Evolutionary conservation across 2,113 vertebrate species (phyloP), one percentile per base, ranked within the genome.

Genomic region (Orthochromis malagaraziensis): DNA sequence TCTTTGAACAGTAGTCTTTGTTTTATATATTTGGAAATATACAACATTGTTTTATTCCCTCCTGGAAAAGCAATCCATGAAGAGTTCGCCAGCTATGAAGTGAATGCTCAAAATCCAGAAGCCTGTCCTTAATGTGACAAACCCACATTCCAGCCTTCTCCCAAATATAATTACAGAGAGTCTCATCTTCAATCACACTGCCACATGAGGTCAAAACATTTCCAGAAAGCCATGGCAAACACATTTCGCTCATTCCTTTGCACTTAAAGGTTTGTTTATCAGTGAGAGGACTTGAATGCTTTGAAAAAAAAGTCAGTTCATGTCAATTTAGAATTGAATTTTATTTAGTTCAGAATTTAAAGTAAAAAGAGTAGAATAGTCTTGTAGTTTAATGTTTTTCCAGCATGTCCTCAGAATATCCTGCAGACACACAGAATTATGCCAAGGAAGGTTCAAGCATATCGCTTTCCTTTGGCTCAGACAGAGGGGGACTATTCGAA

Each of bases 131-230:
- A 82, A 87, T 77, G 53, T 42, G 88, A 92, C 17, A 87, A 80
- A 84, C 13, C 24, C 82, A 82, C 94, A 91, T 92, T 86, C 88
- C 91, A 86, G 21, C 21, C 33, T 58, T 35, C 24, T 38, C 55
- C 40, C 29, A 82, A 55, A 82, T 85, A 82, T 92, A 88, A 92
- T 93, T 89, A 89, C 45, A 73, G 79, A 17, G 68, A 55, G 31
- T 55, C 40, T 81, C 42, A 7, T 88, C 82, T 63, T 47, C 21
- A 33, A 60, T 87, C 87, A n/a, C 82, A 55, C 5, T 58, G 68
- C 80, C 21, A 51, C 79, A 19, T 77, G 88, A 81, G 60, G 84
- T 87, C 84, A 40, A 81, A 85, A 49, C 83, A 53, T 63, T 77
- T 53, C 60, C 79, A 54, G 88, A 42, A 79, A 82, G 79, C 91